Percentiles rank a stretch among this genome's conserved stretches.
These are phyloP conservation scores for Rattus rattus DNA, from an alignment of 2,113 vertebrate genomes.

Conservation along the genomic window DNA sequence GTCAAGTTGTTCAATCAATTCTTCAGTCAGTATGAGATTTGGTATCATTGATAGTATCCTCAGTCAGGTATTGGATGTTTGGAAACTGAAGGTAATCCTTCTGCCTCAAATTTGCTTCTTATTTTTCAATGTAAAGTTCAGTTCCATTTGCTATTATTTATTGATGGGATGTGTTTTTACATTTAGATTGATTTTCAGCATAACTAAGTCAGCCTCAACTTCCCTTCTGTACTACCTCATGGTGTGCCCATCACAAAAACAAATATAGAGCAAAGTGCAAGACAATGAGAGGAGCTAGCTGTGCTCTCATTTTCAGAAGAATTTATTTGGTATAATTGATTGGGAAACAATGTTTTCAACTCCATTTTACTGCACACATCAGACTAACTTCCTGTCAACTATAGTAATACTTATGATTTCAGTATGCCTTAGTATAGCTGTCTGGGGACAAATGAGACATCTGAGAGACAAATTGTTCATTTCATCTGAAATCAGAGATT, in stretches of 20 bases:
- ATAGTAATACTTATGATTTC: not conserved
- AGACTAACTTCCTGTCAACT: not conserved
- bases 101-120: not conserved
- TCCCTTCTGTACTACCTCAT: not conserved
- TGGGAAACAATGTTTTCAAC: not conserved
- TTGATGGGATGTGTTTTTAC: not conserved
- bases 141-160: not conserved
- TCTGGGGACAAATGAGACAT: not conserved
- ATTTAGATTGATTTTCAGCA: not conserved
- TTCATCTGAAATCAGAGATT: not conserved
- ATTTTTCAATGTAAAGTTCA: not conserved
- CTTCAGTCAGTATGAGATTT: not conserved
- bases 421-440: not conserved
- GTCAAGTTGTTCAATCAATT: not conserved
- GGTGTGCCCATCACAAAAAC: not conserved
- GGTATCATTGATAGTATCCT: not conserved
- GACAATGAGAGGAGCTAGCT: not conserved
- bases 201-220: not conserved
- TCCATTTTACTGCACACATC: not conserved
- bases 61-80: not conserved
- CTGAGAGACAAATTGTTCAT: not conserved
- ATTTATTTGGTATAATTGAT: not conserved
- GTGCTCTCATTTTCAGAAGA: not conserved
- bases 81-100: not conserved
- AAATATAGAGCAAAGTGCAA: not conserved